Conservation (phyloP, 1,140 invertebrate genomes). For the Homarus americanus region DNA sequence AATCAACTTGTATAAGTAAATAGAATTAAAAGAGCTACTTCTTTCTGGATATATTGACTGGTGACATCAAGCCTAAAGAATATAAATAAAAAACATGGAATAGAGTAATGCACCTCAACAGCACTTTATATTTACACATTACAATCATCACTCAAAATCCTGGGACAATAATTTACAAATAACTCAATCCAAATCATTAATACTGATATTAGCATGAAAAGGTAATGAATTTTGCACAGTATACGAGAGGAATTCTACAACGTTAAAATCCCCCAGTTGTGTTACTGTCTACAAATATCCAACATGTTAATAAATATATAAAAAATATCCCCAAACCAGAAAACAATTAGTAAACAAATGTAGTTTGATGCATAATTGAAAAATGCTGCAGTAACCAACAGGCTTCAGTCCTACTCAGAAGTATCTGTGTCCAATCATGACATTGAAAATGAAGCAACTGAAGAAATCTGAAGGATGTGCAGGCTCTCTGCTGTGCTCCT, state of each 20-base stretch:
- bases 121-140: neutral
- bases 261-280: neutral
- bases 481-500: neutral
- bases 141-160: neutral
- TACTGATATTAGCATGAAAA: neutral
- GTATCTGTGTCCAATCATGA: neutral
- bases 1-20: too few relatives aligned
- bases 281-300: neutral
- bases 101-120: neutral
- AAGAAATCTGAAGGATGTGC: neutral
- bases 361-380: neutral
- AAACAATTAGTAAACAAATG: constrained; percentile 4
- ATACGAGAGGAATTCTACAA: neutral
- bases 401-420: constrained; percentile 10
- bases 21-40: too few relatives aligned
- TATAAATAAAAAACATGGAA: neutral
- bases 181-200: neutral
- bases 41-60: neutral
- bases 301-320: constrained; percentile 1
- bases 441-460: neutral
- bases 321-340: neutral
- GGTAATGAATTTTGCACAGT: neutral
- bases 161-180: neutral
- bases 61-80: neutral
- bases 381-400: constrained; percentile 18